These are phyloP conservation scores for Conops quadrifasciatus DNA, from an alignment of 2,888 invertebrate species.

Conservation along the genomic window DNA sequence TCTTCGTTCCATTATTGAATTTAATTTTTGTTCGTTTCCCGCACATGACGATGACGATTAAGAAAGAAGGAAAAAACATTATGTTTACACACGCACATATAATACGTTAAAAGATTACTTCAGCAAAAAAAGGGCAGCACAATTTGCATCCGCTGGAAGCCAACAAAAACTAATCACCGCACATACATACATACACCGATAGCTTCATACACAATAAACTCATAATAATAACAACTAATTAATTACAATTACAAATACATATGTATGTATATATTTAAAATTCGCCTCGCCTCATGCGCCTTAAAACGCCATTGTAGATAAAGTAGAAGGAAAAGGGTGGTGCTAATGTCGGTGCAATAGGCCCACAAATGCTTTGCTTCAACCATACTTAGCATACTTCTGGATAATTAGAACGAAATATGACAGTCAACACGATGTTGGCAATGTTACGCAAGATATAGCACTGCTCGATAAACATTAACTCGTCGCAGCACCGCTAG, in stretches of 20 bases:
- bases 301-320: no score
- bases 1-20: not conserved
- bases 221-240: slow-evolving; percentile 13
- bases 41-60: not conserved
- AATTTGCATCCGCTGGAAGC: not conserved
- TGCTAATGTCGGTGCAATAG: no score
- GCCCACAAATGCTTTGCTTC: no score
- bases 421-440: not conserved
- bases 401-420: no score
- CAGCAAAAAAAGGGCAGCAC: not conserved
- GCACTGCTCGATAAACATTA: slow-evolving; percentile 12
- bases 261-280: not conserved
- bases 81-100: no score
- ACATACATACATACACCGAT: not conserved
- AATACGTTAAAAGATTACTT: not conserved
- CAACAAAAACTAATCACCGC: not conserved
- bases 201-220: slow-evolving; percentile 5
- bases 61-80: not conserved
- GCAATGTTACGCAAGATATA: not conserved
- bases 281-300: no score
- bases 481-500: slow-evolving; percentile 21
- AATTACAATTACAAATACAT: not conserved
- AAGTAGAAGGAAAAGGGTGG: no score
- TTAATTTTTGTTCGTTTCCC: not conserved
- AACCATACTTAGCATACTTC: no score